A percentile compares a stretch with the other conserved stretches of the same genome.
phyloP scores from a whole-genome alignment of 2,888 invertebrate genomes.

The Eugnorisma glareosa region DNA sequence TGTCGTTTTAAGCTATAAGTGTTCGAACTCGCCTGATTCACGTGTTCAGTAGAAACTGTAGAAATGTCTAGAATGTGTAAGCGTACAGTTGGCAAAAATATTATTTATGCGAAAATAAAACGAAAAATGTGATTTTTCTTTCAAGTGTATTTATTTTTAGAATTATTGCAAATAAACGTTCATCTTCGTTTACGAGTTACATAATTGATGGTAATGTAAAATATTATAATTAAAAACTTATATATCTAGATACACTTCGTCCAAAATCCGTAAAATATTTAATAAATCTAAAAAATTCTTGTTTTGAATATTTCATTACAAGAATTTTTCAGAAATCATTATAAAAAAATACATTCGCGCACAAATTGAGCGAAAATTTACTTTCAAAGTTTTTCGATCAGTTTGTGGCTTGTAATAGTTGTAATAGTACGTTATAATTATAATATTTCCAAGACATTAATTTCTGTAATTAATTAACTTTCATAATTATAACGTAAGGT shows the following conservation, averaged over 20 bases:
- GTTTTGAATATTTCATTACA: too few relatives aligned
- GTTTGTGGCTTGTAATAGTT: background rate
- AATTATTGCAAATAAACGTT: background rate
- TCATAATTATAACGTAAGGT: background rate
- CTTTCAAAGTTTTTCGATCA: slow-evolving; percentile 5
- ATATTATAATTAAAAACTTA: background rate
- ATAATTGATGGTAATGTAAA: background rate
- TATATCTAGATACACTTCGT: slow-evolving; percentile 31
- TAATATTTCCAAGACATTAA: slow-evolving; percentile 5
- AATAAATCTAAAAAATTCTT: slow-evolving; percentile 2
- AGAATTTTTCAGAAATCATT: slow-evolving; percentile 25
- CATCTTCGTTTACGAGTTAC: background rate
- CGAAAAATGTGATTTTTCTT: background rate
- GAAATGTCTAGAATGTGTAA: slow-evolving; percentile 47
- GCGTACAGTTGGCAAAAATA: slow-evolving; percentile 38
- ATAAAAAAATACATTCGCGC: background rate
- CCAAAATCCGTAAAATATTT: slow-evolving; percentile 14
- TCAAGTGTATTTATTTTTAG: slow-evolving; percentile 2
- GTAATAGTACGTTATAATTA: background rate
- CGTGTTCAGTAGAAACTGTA: slow-evolving; percentile 67
- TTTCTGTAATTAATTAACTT: slow-evolving; percentile 16
- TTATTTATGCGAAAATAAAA: slow-evolving; percentile 19
- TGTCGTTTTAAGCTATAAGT: slow-evolving; percentile 58
- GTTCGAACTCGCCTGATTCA: slow-evolving; percentile 62
- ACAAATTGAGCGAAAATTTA: slow-evolving; percentile 11